Evolutionary conservation across 2,888 invertebrate species (phyloP), one percentile per base, ranked within the genome.

Genomic region (Drosophila putrida): DNA sequence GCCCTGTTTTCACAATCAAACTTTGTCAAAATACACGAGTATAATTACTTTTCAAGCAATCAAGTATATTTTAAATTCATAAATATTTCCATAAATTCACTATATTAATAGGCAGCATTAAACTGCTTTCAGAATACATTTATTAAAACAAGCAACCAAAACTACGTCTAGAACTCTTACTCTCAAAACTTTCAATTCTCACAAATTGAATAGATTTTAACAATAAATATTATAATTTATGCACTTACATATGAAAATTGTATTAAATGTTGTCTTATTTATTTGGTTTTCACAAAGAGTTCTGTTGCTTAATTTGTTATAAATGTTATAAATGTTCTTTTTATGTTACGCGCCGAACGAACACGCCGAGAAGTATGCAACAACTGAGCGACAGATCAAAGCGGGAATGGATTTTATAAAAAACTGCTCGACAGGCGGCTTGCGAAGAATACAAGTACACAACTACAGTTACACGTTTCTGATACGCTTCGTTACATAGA

Each of bases 301-400:
- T 15, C n/a, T 31, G 2, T 25, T 33, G 31, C n/a, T 25, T 0
- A 10, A 28, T 15, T 39, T 13, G 2, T 6, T 6, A 15, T 8
- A 33, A 3, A 4, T 11, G 11, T 47, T 11, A 1, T 4, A 47
- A 50, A 27, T 57, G 6, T 31, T 53, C 6, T 27, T 59, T 39
- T 28, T 39, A 39, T 44, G n/a, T 6, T 58, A 51, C 74, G 69
- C 72, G 64, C 49, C 63, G 47, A 79, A 77, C 68, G 78, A 82
- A 81, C 86, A 78, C 83, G 83, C 88, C 90, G 85, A 85, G 80
- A 89, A 82, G 84, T 90, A 82, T 90, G 88, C 89, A 91, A 89
- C 90, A 91, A 90, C 90, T 91, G 86, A 90, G 77, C 79, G 80
- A 82, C 82, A 86, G 91, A 91, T 91, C 90, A 83, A 77, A 86